These are phyloP conservation scores for Oreotragus oreotragus DNA, from an alignment of 2,113 vertebrate genomes.

Conservation along the genomic window DNA sequence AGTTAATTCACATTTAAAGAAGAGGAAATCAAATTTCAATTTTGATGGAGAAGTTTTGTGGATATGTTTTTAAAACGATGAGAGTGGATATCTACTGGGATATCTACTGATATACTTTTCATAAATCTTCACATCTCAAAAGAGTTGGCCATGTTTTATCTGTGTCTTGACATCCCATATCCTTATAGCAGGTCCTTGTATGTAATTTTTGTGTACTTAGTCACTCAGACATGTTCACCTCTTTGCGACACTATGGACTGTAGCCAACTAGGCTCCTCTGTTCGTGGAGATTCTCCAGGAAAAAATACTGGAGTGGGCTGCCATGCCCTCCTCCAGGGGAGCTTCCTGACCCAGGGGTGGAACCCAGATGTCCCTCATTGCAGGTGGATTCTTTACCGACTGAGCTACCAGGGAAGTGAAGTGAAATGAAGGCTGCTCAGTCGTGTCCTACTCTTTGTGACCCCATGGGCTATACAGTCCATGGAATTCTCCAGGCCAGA, in stretches of 20 bases:
- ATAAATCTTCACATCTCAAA: not conserved
- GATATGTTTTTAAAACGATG: not conserved
- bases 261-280: not conserved
- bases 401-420: not conserved
- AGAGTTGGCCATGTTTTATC: not conserved
- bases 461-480: not conserved
- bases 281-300: not conserved
- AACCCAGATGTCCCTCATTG: not conserved
- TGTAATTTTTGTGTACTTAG: not conserved
- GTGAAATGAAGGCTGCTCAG: fast-evolving
- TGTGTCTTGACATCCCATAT: not conserved
- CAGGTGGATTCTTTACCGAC: not conserved
- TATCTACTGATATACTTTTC: not conserved
- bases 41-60: not conserved
- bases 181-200: not conserved
- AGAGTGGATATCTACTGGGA: not conserved
- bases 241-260: fast-evolving
- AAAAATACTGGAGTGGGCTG: not conserved
- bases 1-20: not conserved
- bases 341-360: not conserved
- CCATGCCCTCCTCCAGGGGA: not conserved
- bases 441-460: not conserved
- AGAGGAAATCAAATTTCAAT: not conserved
- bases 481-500: not conserved
- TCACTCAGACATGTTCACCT: not conserved